Base-by-base conservation (phyloP, 2,797 vertebrate genomes). In the Cygnus olor region DNA sequence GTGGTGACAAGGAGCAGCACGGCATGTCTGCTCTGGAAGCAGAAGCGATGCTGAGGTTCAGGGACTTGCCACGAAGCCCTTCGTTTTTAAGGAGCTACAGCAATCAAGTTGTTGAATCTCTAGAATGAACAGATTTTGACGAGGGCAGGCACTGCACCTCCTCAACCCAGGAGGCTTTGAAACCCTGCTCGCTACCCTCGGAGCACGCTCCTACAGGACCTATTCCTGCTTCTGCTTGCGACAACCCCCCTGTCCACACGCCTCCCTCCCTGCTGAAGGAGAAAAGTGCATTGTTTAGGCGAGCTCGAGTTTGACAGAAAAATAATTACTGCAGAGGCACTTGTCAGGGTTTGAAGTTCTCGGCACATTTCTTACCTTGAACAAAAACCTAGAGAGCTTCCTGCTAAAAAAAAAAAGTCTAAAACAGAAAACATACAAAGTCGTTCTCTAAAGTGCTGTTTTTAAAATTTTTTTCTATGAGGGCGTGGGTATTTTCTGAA, bases 261-360 rank as follows among this genome's bases (percentile, higher is more conserved):
- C 36, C 49, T 56, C 58, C 79, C 61, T 40, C 38, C 45, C 4
- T 6, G 9, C 56, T 32, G 54, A 45, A 47, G 38, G 42, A 72
- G 51, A 18, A 56, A 65, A 28, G 14, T 5, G 42, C 5, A 6
- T 24, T 76, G 69, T 65, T 74, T 9, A 11, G 28, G 58, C 28
- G 20, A 82, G 53, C 72, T 74, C 34, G 9, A 32, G 63, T 60
- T 14, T 72, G 83, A 92, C 73, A 74, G 44, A 6, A 66, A 54
- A 91, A 86, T 66, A 66, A 89, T 53, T 22, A 68, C 78, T 57
- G 78, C 93, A 92, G 78, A 61, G 78, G 63, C 45, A 12, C 32
- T 65, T 38, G 49, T 51, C 80, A 40, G 4, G 53, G 70, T 44
- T 76, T 80, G 76, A 81, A 89, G 78, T 66, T 74, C 30, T 8